Evolutionary conservation across 2,797 vertebrate genomes (phyloP).

Genomic region (Acrossocheilus fasciatus): DNA sequence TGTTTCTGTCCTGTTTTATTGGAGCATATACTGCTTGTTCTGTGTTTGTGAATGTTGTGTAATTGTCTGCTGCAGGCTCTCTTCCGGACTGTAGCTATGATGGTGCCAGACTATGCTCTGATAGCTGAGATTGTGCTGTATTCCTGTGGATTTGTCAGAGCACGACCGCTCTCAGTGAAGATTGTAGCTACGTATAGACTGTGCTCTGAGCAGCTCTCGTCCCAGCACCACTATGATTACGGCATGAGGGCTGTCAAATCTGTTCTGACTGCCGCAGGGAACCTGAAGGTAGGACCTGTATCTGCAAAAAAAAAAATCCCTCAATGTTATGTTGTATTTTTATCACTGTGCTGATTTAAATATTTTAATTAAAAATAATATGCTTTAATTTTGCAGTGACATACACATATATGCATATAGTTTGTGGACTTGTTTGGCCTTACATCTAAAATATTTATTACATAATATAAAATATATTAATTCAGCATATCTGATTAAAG

Average conservation of each 20-base stretch:
- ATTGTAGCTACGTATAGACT: constrained; percentile 90
- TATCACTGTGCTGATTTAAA: neutral
- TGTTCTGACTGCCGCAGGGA: constrained; percentile 89
- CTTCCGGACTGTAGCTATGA: constrained; percentile 93
- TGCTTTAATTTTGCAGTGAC: neutral
- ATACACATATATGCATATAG: neutral
- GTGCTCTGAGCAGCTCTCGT: constrained; percentile 91
- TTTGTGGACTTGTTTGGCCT: neutral
- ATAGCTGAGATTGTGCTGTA: constrained; percentile 94
- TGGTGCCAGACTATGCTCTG: constrained; percentile 94
- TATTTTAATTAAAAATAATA: neutral
- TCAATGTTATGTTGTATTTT: neutral
- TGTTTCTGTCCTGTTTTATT: neutral
- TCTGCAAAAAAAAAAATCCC: neutral
- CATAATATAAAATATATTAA: neutral
- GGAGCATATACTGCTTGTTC: neutral
- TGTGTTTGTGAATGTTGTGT: constrained; percentile 23
- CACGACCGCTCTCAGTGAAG: constrained; percentile 88
- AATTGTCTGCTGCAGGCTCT: constrained; percentile 78
- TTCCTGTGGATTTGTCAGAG: constrained; percentile 90
- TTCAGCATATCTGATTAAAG: neutral
- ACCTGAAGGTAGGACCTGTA: constrained; percentile 83
- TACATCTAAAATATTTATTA: neutral
- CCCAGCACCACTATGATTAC: constrained; percentile 92
- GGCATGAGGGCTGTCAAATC: constrained; percentile 95